Evolutionary conservation across 2,113 vertebrate genomes (phyloP).

Genomic region (Pristiophorus japonicus): DNA sequence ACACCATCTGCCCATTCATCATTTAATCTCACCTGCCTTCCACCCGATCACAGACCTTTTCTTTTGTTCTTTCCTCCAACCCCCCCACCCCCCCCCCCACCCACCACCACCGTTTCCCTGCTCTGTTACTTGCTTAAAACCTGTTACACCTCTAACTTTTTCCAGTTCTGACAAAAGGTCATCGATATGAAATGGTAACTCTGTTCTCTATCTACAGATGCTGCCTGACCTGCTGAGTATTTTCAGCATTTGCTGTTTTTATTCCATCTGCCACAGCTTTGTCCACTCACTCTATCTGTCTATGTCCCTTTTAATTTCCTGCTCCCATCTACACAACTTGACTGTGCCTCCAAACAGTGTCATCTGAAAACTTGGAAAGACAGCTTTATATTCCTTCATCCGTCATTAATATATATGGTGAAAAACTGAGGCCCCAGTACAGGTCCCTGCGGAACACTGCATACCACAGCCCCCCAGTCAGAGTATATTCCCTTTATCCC

Average conservation of each 20-base stretch:
- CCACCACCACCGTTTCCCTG: too few relatives aligned
- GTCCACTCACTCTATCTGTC: background rate
- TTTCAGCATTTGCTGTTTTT: too few relatives aligned
- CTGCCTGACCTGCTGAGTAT: too few relatives aligned
- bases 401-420: background rate
- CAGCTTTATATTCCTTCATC: background rate
- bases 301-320: background rate
- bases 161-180: too few relatives aligned
- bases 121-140: too few relatives aligned
- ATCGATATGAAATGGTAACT: too few relatives aligned
- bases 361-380: background rate
- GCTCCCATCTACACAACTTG: background rate
- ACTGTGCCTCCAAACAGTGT: background rate
- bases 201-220: too few relatives aligned
- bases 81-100: too few relatives aligned
- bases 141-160: too few relatives aligned
- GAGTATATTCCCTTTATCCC: background rate
- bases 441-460: background rate
- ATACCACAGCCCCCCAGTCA: background rate
- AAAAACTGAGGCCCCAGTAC: background rate
- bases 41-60: too few relatives aligned
- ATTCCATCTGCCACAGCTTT: background rate
- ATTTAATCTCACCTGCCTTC: too few relatives aligned
- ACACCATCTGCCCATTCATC: background rate
- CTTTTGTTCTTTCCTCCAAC: too few relatives aligned